These are phyloP conservation scores for Gymnogyps californianus DNA, from an alignment of 2,113 vertebrate genomes.

Conservation along the genomic window DNA sequence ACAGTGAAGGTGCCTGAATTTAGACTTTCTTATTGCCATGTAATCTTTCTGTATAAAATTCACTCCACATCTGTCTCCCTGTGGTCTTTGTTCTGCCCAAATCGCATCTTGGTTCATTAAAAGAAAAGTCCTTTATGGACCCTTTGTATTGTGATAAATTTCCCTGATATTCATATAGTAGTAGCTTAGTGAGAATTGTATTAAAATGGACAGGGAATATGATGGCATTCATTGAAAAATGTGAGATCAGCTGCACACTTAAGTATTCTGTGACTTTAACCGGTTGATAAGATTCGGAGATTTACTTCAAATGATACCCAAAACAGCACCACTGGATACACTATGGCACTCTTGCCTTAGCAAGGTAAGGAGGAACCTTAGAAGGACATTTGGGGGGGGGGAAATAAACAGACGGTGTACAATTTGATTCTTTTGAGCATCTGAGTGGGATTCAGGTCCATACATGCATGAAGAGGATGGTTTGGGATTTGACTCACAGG, in stretches of 20 bases:
- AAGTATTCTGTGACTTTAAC: not conserved
- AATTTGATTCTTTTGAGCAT: not conserved
- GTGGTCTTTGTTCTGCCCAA: not conserved
- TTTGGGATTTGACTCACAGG: not conserved
- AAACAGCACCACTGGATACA: not conserved
- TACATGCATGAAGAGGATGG: not conserved
- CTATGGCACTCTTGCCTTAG: not conserved
- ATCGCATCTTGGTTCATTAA: not conserved
- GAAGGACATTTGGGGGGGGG: not conserved
- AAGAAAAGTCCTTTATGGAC: not conserved
- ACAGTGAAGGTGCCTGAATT: not conserved
- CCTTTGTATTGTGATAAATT: not conserved
- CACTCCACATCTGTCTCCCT: not conserved
- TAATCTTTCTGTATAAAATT: not conserved
- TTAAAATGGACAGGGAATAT: not conserved
- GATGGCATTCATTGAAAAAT: not conserved
- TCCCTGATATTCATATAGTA: not conserved
- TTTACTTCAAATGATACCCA: not conserved
- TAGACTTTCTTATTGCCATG: not conserved
- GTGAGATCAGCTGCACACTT: not conserved
- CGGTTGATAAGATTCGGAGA: not conserved
- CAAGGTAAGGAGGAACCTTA: not conserved
- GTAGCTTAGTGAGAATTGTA: not conserved
- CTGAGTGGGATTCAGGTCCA: not conserved
- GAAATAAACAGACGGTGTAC: not conserved